Evolutionary conservation across 2,797 vertebrate genomes (phyloP).

Genomic region (Darevskia nairensis): DNA sequence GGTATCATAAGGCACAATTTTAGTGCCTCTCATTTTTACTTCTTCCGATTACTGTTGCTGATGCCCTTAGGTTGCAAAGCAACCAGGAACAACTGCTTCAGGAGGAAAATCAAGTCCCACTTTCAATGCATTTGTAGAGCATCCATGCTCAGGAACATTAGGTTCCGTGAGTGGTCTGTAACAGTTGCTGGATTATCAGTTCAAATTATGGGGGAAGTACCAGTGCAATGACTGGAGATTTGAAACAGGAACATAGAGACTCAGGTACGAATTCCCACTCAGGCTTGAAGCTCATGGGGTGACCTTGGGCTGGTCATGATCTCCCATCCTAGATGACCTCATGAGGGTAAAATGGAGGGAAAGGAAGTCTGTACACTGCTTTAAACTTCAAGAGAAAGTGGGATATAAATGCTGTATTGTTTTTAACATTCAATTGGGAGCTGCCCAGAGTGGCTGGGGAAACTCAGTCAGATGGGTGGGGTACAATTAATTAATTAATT

Average conservation of each 20-base stretch:
- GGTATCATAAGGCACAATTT: neutral
- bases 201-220: neutral
- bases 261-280: neutral
- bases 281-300: neutral
- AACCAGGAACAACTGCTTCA: neutral
- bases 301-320: neutral
- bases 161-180: neutral
- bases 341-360: too few relatives aligned
- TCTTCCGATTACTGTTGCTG: neutral
- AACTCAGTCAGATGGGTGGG: too few relatives aligned
- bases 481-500: too few relatives aligned
- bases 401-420: too few relatives aligned
- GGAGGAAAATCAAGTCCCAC: neutral
- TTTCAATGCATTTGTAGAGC: neutral
- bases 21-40: neutral
- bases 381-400: neutral
- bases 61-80: neutral
- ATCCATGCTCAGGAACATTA: neutral
- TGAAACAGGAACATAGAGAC: neutral
- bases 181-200: neutral
- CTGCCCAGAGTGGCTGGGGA: too few relatives aligned
- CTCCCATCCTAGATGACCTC: neutral
- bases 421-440: too few relatives aligned
- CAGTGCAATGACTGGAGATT: too few relatives aligned
- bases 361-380: neutral